Base-by-base conservation (phyloP, 2,797 vertebrate species). In the Gymnothorax javanicus region DNA sequence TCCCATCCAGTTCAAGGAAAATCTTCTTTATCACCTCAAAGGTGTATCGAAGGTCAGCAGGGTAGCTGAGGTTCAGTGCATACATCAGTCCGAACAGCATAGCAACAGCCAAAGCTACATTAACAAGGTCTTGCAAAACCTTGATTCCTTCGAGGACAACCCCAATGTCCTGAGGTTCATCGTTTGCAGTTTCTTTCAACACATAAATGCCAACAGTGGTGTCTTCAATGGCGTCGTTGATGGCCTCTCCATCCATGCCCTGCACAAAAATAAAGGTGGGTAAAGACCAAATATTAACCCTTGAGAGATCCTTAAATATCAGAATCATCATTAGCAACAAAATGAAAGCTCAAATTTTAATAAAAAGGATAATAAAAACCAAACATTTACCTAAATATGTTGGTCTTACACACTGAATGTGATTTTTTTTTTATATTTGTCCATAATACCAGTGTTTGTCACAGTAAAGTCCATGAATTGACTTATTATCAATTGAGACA, bases 131-230 rank as follows among this genome's bases (percentile, higher is more conserved):
- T 54, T 86, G n/a, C 57, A 69, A 58, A 71, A 87, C 54, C 71
- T 64, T 81, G 60, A 77, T 23, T 27, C 87, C 83, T 85, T 87
- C 83, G 54, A 87, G 83, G 59, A 87, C 83, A 81, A 87, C 81
- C 0, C 87, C 57, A 5, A 79, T 85, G 71, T 85, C 83, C 71
- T 84, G 27, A 52, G 33, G 56, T 77, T 85, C 69, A 79, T 77
- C 81, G n/a, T 25, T 17, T 71, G 87, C 73, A 67, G 86, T 52
- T 57, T 75, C 79, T 83, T 83, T 73, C 2, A 86, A 2, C 83
- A 86, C 56, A 59, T 83, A 86, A 20, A 86, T 83, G 12, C 81
- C 79, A 25, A 88, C 23, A 75, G 85, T 88, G 81, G 54, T 88
- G 17, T 83, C 84, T 15, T 86, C 85, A 60, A 86, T 86, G 62